Percentiles rank a stretch among this genome's conserved stretches.
phyloP scores from a whole-genome alignment of 2,113 vertebrate genomes.

The Salminus brasiliensis region DNA sequence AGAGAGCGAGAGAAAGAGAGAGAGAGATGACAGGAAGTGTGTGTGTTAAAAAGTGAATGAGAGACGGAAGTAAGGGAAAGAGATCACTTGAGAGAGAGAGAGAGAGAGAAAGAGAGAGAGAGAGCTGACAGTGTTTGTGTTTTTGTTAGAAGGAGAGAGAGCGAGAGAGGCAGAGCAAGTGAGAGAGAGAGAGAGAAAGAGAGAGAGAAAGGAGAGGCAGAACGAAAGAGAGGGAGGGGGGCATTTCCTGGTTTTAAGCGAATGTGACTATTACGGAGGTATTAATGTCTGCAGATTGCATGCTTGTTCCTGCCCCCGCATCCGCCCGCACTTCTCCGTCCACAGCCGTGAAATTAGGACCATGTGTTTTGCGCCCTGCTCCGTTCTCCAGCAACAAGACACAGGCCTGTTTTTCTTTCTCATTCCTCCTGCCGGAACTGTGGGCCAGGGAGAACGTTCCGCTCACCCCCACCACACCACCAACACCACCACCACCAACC shows the following conservation, averaged over 20 bases:
- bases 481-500: too few relatives aligned
- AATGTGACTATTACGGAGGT: constrained; percentile 65
- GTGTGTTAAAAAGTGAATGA: constrained; percentile 19
- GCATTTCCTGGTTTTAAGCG: constrained; percentile 59
- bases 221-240: constrained; percentile 40
- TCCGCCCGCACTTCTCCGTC: constrained; percentile 61
- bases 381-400: constrained; percentile 53
- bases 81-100: too few relatives aligned
- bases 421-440: constrained; percentile 57
- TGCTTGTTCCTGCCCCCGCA: constrained; percentile 61
- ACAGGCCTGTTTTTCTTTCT: constrained; percentile 57
- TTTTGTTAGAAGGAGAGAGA: not conserved
- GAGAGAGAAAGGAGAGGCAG: constrained; percentile 41
- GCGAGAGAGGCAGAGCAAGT: too few relatives aligned
- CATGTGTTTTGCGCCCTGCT: constrained; percentile 67
- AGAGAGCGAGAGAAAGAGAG: not conserved
- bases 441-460: constrained; percentile 37
- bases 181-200: too few relatives aligned
- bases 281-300: constrained; percentile 68
- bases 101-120: constrained; percentile 9
- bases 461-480: not conserved
- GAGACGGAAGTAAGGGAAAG: too few relatives aligned
- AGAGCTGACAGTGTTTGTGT: constrained; percentile 10
- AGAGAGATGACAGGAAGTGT: constrained; percentile 19
- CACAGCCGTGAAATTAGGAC: constrained; percentile 76